phyloP scores from a whole-genome alignment of 2,797 vertebrate genomes.

The Alauda arvensis region DNA sequence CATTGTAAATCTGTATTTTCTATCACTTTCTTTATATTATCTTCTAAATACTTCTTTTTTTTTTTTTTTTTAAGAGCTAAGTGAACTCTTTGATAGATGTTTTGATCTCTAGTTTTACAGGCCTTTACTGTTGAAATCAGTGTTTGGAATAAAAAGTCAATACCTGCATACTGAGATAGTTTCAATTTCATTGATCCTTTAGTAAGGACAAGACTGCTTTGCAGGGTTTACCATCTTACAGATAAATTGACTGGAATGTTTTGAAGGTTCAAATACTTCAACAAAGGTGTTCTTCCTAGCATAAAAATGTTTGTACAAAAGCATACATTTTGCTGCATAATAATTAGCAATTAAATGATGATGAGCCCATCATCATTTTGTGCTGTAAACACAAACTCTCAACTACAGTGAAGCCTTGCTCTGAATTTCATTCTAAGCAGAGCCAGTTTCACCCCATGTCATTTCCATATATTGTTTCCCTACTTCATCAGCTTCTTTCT shows the following conservation, averaged over 20 bases:
- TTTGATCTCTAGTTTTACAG: conserved; percentile 29
- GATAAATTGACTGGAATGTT: neutral
- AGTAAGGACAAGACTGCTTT: conserved; percentile 4
- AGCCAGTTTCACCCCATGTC: neutral
- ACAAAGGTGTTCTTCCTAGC: neutral
- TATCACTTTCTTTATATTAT: neutral
- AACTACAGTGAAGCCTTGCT: neutral
- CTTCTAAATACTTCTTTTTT: neutral
- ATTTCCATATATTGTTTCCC: neutral
- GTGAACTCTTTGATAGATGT: neutral
- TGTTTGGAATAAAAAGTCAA: conserved; percentile 8
- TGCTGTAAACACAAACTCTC: neutral
- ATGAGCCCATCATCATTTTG: neutral
- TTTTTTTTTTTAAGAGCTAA: neutral
- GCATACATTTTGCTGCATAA: neutral
- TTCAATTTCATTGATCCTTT: conserved; percentile 18
- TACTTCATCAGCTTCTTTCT: neutral
- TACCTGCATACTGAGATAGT: neutral
- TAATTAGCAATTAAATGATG: neutral
- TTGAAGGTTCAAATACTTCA: conserved; percentile 25
- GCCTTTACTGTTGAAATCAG: neutral
- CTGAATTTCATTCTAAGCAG: neutral
- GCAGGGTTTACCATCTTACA: neutral
- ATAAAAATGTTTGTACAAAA: neutral
- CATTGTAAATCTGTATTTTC: neutral